These are phyloP conservation scores for Gyps fulvus DNA, from an alignment of 2,113 vertebrate genomes.

Conservation along the genomic window DNA sequence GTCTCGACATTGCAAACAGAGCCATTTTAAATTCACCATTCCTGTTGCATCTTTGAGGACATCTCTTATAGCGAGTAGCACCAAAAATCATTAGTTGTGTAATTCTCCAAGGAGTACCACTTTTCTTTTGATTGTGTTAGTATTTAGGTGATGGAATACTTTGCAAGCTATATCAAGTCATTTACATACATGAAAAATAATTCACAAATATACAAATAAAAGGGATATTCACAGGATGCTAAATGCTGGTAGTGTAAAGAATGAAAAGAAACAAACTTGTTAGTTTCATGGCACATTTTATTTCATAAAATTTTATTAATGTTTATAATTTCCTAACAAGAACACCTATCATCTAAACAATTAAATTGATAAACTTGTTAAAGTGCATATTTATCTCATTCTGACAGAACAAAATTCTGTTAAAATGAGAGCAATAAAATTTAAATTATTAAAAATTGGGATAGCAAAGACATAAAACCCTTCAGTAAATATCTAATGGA, in stretches of 20 bases:
- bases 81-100: neutral
- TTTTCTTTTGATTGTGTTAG: neutral
- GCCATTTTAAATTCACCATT: neutral
- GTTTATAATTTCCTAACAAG: neutral
- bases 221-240: neutral
- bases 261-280: neutral
- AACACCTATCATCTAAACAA: neutral
- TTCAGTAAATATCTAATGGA: neutral
- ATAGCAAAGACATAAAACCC: neutral
- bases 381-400: neutral
- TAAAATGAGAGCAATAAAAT: slow-evolving; percentile 45
- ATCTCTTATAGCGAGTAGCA: neutral
- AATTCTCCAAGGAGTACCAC: neutral
- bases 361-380: slow-evolving; percentile 2
- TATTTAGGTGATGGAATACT: neutral
- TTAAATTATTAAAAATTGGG: neutral
- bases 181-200: neutral
- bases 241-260: neutral
- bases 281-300: neutral
- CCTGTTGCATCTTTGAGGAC: neutral
- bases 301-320: slow-evolving; percentile 23
- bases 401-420: neutral
- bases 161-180: neutral
- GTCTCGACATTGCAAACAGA: neutral
- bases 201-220: neutral